These are phyloP conservation scores for Exephanes ischioxanthus DNA, from an alignment of 2,888 invertebrate genomes.

Conservation along the genomic window DNA sequence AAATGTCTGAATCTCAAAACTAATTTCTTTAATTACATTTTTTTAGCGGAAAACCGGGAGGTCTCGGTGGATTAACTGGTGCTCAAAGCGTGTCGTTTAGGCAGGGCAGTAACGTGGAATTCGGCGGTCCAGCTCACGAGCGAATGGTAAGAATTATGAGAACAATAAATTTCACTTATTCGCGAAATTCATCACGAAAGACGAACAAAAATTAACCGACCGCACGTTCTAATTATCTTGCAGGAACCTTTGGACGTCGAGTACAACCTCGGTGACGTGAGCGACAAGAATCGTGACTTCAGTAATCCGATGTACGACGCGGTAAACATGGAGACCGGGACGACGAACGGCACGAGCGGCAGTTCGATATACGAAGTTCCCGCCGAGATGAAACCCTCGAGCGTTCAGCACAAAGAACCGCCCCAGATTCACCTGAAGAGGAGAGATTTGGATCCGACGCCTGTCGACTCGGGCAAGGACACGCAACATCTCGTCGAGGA, in stretches of 20 bases:
- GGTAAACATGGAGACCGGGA: slow-evolving; percentile 89
- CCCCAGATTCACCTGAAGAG: slow-evolving; percentile 91
- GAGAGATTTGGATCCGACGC: slow-evolving; percentile 92
- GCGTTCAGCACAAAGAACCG: slow-evolving; percentile 92
- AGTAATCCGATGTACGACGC: slow-evolving; percentile 99
- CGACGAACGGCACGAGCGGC: slow-evolving; percentile 88
- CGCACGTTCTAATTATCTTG: slow-evolving; percentile 33
- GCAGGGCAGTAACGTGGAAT: slow-evolving; percentile 97
- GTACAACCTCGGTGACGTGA: slow-evolving; percentile 92
- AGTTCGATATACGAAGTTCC: slow-evolving; percentile 93
- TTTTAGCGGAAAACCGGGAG: slow-evolving; percentile 92
- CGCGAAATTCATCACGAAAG: background rate
- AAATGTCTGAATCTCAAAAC: background rate
- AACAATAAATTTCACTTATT: background rate
- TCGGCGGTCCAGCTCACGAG: slow-evolving; percentile 87
- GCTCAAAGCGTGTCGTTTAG: slow-evolving; percentile 97
- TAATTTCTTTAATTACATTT: background rate
- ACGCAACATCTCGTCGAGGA: slow-evolving; percentile 96
- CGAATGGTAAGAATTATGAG: slow-evolving; percentile 85
- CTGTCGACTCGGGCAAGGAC: slow-evolving; percentile 95
- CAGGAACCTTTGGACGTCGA: slow-evolving; percentile 91
- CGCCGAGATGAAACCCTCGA: slow-evolving; percentile 92
- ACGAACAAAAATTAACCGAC: slow-evolving; percentile 1
- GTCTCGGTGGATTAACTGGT: slow-evolving; percentile 92
- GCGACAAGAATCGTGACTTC: slow-evolving; percentile 95